Evolutionary conservation across 2,888 invertebrate genomes (phyloP).

Genomic region (Crematogaster levior): DNA sequence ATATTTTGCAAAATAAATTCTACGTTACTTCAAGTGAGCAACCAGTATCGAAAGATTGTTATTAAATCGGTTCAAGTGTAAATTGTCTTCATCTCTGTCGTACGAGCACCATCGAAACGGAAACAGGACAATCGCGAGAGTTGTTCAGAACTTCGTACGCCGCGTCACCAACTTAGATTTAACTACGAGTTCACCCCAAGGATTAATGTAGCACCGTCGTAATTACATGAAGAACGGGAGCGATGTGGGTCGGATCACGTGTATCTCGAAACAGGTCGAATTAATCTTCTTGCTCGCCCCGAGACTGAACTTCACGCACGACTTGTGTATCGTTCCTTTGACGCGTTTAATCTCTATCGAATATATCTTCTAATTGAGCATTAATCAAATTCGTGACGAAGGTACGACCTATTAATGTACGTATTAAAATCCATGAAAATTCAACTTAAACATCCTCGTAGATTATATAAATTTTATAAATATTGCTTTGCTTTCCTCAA

Average conservation of each 20-base stretch:
- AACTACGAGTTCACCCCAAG: conserved; percentile 71
- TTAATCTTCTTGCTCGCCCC: conserved; percentile 63
- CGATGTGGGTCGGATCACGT: conserved; percentile 57
- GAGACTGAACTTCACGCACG: conserved; percentile 38
- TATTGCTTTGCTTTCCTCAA: background rate
- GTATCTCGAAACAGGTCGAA: conserved; percentile 64
- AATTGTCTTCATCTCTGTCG: conserved; percentile 36
- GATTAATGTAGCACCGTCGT: conserved; percentile 75
- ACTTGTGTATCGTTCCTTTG: conserved; percentile 44
- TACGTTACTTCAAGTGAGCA: background rate
- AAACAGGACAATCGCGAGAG: conserved; percentile 59
- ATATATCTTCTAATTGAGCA: conserved; percentile 42
- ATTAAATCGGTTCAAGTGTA: conserved; percentile 51
- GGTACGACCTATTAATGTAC: background rate
- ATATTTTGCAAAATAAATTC: conserved; percentile 5
- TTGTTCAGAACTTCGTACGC: conserved; percentile 70
- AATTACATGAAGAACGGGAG: conserved; percentile 70
- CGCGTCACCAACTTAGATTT: conserved; percentile 73
- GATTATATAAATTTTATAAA: background rate
- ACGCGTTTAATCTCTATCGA: conserved; percentile 22
- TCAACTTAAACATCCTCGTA: background rate
- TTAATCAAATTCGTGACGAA: background rate
- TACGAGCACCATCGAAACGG: conserved; percentile 65
- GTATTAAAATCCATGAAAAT: background rate
- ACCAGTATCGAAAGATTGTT: background rate